phyloP scores from a whole-genome alignment of 2,888 invertebrate genomes.

The Lithophane leautieri region DNA sequence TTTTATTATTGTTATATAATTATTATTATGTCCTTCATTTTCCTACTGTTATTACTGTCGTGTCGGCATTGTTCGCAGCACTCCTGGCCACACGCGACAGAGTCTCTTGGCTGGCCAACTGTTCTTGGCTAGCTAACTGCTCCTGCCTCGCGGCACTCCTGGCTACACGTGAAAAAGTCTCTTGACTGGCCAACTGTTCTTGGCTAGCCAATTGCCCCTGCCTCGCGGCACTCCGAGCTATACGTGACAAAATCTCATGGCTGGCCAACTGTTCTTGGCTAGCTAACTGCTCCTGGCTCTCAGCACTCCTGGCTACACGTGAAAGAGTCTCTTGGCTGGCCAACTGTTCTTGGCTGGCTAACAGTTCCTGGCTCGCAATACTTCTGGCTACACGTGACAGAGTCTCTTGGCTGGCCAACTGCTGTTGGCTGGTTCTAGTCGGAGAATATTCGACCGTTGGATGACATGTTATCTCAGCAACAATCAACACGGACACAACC shows the following conservation, averaged over 20 bases:
- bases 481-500: constrained; percentile 16
- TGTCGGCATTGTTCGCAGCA: neutral
- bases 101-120: neutral
- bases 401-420: neutral
- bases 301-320: neutral
- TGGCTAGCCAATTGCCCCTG: neutral
- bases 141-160: neutral
- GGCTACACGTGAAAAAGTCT: neutral
- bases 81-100: neutral
- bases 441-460: constrained; percentile 11
- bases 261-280: neutral
- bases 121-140: neutral
- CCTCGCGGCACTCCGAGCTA: neutral
- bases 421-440: neutral
- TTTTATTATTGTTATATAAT: no score
- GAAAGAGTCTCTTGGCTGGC: neutral
- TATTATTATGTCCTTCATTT: no score
- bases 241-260: neutral
- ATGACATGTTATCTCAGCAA: constrained; percentile 24
- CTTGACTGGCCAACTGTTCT: neutral
- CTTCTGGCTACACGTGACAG: neutral
- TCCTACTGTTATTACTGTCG: no score
- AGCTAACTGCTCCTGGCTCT: neutral
- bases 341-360: neutral
- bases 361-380: neutral